phyloP scores from a whole-genome alignment of 2,113 vertebrate species.

The Lagenorhynchus albirostris region DNA sequence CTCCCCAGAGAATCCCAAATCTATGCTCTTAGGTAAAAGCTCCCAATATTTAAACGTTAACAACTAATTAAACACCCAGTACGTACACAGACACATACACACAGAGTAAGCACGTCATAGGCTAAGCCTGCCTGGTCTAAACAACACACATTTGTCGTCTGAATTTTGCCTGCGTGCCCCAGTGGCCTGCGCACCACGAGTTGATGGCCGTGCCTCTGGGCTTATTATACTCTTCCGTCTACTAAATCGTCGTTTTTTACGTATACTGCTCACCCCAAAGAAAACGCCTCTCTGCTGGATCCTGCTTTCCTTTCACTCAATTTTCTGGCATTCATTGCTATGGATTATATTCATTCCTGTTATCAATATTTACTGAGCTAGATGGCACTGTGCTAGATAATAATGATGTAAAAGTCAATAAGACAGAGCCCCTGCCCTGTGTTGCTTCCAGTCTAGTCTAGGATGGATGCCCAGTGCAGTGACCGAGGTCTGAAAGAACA shows the following conservation, averaged over 20 bases:
- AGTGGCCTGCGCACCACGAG: background rate
- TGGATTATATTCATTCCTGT: background rate
- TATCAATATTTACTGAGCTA: conserved; percentile 1
- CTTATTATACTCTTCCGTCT: background rate
- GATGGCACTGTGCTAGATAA: background rate
- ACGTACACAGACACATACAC: background rate
- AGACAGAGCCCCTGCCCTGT: background rate
- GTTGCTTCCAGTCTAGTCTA: background rate
- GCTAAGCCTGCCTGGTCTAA: background rate
- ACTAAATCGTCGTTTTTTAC: background rate
- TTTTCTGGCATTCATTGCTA: background rate
- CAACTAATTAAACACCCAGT: background rate
- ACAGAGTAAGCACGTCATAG: background rate
- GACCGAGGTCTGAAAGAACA: background rate
- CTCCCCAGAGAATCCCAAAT: background rate
- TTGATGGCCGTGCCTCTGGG: background rate
- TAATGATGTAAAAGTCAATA: background rate
- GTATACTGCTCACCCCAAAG: background rate
- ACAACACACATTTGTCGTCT: background rate
- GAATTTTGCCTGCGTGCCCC: background rate
- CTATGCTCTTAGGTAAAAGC: background rate
- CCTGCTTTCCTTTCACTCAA: background rate
- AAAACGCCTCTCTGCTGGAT: background rate
- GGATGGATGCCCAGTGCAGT: background rate
- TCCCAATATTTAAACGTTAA: background rate